These are phyloP conservation scores for Crocodylus rhombifer DNA, from an alignment of 2,797 vertebrate genomes.

Conservation along the genomic window DNA sequence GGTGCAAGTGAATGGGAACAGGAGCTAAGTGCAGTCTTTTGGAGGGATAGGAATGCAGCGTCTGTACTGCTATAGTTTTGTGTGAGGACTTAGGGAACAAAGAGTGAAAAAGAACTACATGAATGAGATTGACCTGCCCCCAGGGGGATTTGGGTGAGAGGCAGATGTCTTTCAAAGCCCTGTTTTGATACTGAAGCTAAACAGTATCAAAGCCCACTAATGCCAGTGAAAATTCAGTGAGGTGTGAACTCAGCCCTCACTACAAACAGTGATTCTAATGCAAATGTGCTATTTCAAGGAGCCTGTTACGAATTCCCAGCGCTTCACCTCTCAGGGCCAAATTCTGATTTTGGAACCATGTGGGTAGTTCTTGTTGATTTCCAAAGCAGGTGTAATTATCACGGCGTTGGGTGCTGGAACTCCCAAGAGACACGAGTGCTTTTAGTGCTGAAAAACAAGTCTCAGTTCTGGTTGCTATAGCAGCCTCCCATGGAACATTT, in stretches of 20 bases:
- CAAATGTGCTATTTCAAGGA: not conserved
- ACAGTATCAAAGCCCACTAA: not conserved
- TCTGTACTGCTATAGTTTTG: no score
- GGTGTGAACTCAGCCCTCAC: not conserved
- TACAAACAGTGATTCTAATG: not conserved
- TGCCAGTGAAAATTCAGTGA: not conserved
- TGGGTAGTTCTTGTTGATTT: not conserved
- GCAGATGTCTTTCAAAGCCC: not conserved
- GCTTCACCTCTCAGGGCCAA: not conserved
- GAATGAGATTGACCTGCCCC: not conserved
- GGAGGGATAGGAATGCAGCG: not conserved
- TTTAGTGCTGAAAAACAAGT: not conserved
- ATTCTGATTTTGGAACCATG: rapidly evolving
- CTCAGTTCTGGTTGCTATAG: not conserved
- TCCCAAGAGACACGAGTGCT: not conserved
- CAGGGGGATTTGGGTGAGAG: not conserved
- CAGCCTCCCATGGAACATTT: not conserved
- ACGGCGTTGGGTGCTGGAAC: rapidly evolving
- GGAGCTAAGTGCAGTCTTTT: not conserved
- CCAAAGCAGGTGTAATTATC: not conserved
- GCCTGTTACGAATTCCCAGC: rapidly evolving
- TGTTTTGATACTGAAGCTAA: not conserved
- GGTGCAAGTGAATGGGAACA: not conserved
- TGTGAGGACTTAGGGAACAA: not conserved
- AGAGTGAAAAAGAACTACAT: not conserved